Evolutionary conservation across 2,888 invertebrate species (phyloP).

Genomic region (Drosophila stalkeri): DNA sequence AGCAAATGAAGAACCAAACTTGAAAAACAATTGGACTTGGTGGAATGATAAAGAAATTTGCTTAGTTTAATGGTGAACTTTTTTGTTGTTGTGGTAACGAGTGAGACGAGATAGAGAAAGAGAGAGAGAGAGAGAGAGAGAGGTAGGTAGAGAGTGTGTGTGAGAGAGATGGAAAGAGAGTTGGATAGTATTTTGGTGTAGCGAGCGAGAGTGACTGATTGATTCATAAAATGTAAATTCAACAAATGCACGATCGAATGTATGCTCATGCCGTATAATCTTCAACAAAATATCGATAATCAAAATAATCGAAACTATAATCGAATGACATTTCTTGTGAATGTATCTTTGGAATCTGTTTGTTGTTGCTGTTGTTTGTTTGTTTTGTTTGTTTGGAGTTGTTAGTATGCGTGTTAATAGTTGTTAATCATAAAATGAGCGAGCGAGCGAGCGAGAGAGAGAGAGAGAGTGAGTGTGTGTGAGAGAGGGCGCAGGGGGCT

Average conservation of each 20-base stretch:
- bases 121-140: conserved; percentile 14
- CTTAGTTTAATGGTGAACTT: conserved; percentile 74
- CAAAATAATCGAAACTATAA: conserved; percentile 14
- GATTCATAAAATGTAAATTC: conserved; percentile 25
- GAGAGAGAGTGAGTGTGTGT: conserved; percentile 1
- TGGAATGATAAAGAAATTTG: conserved; percentile 49
- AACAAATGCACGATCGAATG: conserved; percentile 1
- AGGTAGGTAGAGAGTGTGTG: conserved; percentile 8
- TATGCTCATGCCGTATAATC: conserved; percentile 41
- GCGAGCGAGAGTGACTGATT: conserved; percentile 51
- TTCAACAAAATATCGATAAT: background rate
- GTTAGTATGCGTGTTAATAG: conserved; percentile 72
- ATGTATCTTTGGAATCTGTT: conserved; percentile 30
- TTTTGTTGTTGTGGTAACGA: conserved; percentile 81
- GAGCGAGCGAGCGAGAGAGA: conserved; percentile 22
- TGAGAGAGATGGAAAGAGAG: conserved; percentile 13
- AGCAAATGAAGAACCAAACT: conserved; percentile 32
- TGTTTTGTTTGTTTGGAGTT: conserved; percentile 17
- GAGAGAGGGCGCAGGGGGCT: conserved; percentile 5
- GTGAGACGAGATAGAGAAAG: conserved; percentile 15
- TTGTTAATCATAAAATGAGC: conserved; percentile 54
- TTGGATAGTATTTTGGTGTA: conserved; percentile 35
- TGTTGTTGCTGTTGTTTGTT: conserved; percentile 74
- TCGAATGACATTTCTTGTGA: conserved; percentile 25
- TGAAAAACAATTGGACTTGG: conserved; percentile 38